Percentiles rank a stretch among this genome's conserved stretches.
Evolutionary conservation across 2,888 invertebrate genomes (phyloP).

Genomic region (Synanthedon vespiformis): DNA sequence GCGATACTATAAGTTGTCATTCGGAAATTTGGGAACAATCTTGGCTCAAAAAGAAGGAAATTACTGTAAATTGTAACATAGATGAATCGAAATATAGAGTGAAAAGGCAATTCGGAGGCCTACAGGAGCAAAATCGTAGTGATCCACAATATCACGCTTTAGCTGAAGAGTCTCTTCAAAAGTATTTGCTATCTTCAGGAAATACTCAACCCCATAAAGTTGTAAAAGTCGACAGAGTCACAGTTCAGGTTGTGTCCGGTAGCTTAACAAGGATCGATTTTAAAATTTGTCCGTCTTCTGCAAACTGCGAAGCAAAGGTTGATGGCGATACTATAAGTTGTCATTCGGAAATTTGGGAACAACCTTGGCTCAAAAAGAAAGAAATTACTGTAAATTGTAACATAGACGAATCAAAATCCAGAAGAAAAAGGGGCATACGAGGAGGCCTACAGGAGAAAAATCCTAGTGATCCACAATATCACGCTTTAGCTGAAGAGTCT

Average conservation of each 20-base stretch:
- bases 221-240: slow-evolving; percentile 19
- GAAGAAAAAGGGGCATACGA: slow-evolving; percentile 5
- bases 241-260: slow-evolving; percentile 49
- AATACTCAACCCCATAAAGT: slow-evolving; percentile 6
- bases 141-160: slow-evolving; percentile 14
- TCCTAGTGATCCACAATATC: slow-evolving; percentile 15
- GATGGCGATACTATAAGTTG: not conserved
- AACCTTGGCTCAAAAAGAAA: slow-evolving; percentile 1
- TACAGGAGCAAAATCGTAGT: slow-evolving; percentile 11
- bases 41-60: slow-evolving; percentile 58
- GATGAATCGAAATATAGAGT: slow-evolving; percentile 3
- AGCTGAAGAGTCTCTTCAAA: slow-evolving; percentile 18
- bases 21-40: slow-evolving; percentile 68
- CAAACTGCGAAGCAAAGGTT: not conserved
- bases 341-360: slow-evolving; percentile 1
- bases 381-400: not conserved
- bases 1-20: slow-evolving; percentile 25
- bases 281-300: slow-evolving; percentile 3
- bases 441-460: slow-evolving; percentile 8
- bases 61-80: slow-evolving; percentile 13
- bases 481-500: slow-evolving; percentile 17
- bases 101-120: slow-evolving; percentile 4
- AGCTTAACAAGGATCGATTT: slow-evolving; percentile 45
- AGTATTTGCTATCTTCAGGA: slow-evolving; percentile 13
- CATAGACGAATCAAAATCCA: not conserved